Conservation (phyloP, 2,888 invertebrate genomes). For the Beris chalybata region DNA sequence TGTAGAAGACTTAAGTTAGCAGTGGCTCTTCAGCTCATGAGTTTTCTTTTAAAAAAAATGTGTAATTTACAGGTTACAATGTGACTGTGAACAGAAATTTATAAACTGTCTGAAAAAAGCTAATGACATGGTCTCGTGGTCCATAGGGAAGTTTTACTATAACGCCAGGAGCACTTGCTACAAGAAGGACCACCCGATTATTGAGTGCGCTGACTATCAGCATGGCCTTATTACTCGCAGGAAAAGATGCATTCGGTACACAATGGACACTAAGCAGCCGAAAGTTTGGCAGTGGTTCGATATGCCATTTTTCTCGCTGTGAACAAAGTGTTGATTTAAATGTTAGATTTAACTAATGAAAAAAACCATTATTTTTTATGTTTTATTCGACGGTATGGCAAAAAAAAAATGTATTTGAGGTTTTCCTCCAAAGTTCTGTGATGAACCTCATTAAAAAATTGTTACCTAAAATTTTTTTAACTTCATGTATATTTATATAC, state of each 20-base stretch:
- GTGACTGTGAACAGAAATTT: conserved; percentile 53
- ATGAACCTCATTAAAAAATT: too few species aligned
- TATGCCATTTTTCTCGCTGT: conserved; percentile 48
- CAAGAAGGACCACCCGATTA: conserved; percentile 47
- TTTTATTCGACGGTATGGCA: background rate
- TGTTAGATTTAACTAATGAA: background rate
- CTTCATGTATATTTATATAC: too few species aligned
- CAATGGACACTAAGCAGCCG: conserved; percentile 44
- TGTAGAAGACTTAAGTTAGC: background rate
- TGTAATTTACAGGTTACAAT: conserved; percentile 46
- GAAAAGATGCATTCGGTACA: conserved; percentile 52
- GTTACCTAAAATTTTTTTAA: too few species aligned
- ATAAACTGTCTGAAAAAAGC: conserved; percentile 51
- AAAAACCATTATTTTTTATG: background rate
- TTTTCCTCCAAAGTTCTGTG: too few species aligned
- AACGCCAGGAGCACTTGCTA: conserved; percentile 49
- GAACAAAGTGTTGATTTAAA: conserved; percentile 10
- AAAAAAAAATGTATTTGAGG: too few species aligned
- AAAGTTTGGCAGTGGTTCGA: conserved; percentile 54
- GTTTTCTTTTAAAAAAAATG: background rate
- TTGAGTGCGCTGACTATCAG: conserved; percentile 48
- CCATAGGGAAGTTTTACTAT: conserved; percentile 52
- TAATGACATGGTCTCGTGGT: conserved; percentile 47
- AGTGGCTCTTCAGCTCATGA: too few species aligned
- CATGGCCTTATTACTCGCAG: conserved; percentile 45